Conservation (phyloP, 2,888 invertebrate genomes). For the Amiota minor region DNA sequence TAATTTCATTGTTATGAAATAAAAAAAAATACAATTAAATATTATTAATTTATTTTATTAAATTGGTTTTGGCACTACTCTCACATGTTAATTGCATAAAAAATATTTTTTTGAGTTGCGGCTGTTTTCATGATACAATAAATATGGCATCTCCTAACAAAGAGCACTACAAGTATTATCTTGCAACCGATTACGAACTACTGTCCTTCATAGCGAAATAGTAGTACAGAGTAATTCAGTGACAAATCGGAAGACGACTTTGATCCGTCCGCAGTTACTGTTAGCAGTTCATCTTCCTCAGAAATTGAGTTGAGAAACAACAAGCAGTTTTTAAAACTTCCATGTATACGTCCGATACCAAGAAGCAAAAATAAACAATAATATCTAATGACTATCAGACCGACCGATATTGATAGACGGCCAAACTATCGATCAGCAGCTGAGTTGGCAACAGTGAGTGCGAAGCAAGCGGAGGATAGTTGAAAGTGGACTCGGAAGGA, state of each 20-base stretch:
- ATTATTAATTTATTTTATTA: neutral
- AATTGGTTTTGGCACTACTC: neutral
- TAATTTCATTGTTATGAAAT: neutral
- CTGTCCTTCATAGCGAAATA: conserved; percentile 1
- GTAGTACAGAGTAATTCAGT: neutral
- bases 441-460: no score
- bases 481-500: no score
- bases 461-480: no score
- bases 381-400: no score
- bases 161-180: conserved; percentile 1
- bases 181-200: neutral
- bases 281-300: neutral
- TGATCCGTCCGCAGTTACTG: neutral
- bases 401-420: no score
- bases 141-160: neutral
- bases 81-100: neutral
- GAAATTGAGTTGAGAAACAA: conserved; percentile 66
- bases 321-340: neutral
- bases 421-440: no score
- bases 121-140: neutral
- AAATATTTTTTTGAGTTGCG: conserved; percentile 1
- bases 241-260: neutral
- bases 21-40: neutral
- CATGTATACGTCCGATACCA: neutral
- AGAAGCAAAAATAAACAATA: conserved; percentile 84